Conservation (phyloP, 2,888 invertebrate species). For the Polyommatus iphigenia region DNA sequence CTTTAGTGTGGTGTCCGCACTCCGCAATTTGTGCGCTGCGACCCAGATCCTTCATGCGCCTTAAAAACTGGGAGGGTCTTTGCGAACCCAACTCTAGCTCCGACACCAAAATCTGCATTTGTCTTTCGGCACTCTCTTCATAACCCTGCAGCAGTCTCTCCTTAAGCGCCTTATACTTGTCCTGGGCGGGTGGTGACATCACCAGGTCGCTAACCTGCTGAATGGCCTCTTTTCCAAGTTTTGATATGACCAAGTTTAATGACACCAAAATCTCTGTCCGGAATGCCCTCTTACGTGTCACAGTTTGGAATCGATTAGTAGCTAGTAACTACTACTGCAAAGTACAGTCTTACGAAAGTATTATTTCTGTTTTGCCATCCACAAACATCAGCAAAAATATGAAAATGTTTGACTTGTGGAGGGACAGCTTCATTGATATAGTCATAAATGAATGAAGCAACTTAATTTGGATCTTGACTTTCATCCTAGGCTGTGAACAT, state of each 20-base stretch:
- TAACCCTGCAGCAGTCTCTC: not conserved
- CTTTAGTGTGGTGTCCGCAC: slow-evolving; percentile 1
- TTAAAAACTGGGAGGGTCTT: not conserved
- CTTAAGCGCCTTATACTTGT: not conserved
- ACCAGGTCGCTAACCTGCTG: not conserved
- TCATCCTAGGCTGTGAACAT: too few species aligned
- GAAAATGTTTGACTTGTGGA: too few species aligned
- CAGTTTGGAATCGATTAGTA: too few species aligned
- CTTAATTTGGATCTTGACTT: too few species aligned
- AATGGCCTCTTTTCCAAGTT: not conserved
- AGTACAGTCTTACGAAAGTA: too few species aligned
- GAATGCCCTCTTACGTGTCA: too few species aligned
- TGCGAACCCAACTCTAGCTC: slow-evolving; percentile 16
- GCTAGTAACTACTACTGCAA: too few species aligned
- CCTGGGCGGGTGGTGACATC: not conserved
- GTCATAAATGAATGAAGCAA: too few species aligned
- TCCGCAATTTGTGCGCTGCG: slow-evolving; percentile 1
- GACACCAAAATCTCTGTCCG: too few species aligned
- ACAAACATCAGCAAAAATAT: too few species aligned
- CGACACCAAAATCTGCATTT: slow-evolving; percentile 1
- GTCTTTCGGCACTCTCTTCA: slow-evolving; percentile 13
- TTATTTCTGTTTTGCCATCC: too few species aligned
- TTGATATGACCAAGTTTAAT: not conserved
- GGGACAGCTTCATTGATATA: too few species aligned
- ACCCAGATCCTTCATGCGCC: not conserved